Evolutionary conservation across 2,797 vertebrate species (phyloP).

Genomic region (Aphelocoma californica): DNA sequence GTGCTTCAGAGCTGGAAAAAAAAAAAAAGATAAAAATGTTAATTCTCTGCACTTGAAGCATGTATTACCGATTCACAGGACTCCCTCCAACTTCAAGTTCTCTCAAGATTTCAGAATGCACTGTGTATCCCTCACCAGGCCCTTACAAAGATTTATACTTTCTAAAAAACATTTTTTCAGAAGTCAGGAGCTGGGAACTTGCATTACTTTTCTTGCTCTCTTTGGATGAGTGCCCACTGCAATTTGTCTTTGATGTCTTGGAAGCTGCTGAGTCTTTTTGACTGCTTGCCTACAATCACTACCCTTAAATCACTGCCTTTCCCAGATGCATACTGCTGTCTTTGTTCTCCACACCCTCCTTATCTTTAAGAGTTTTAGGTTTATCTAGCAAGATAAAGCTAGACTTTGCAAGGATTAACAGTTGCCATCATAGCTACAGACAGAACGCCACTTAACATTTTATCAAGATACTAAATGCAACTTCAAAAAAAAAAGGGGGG

Average conservation of each 20-base stretch:
- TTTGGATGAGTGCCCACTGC: neutral
- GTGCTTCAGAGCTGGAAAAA: slow-evolving; percentile 78
- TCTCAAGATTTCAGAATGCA: neutral
- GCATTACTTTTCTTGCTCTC: neutral
- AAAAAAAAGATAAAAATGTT: neutral
- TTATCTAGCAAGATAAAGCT: neutral
- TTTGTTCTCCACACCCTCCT: neutral
- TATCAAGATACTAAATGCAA: neutral
- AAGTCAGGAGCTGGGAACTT: neutral
- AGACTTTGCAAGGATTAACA: neutral
- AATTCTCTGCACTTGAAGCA: neutral
- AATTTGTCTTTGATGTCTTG: neutral
- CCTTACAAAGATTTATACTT: neutral
- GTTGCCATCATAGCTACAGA: neutral
- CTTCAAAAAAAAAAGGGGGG: neutral
- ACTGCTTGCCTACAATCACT: neutral
- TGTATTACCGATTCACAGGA: neutral
- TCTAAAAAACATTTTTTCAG: neutral
- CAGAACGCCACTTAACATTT: neutral
- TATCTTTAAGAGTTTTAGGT: neutral
- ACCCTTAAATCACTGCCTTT: neutral
- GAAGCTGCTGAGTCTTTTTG: neutral
- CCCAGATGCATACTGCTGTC: neutral
- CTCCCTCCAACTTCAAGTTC: neutral
- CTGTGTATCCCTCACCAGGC: accelerated